Conservation (phyloP, 35 echinoderm and acorn worm genomes). For the Acanthaster planci region DNA sequence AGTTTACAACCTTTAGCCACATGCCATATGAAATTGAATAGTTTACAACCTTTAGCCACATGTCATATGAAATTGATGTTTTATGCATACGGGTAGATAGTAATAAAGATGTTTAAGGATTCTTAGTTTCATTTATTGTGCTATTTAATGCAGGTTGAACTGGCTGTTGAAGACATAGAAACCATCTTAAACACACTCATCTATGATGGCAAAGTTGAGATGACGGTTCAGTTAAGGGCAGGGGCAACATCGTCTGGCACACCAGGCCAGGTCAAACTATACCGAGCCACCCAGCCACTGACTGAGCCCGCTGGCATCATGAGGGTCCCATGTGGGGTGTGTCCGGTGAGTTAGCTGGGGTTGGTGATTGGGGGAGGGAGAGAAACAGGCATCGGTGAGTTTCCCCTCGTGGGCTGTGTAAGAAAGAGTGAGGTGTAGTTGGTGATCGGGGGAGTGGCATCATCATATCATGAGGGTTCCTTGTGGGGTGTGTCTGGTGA, state of each 20-base stretch:
- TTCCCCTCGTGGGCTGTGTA: too few relatives aligned
- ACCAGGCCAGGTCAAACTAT: slow-evolving; percentile 62
- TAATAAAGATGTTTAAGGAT: too few relatives aligned
- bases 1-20: too few relatives aligned
- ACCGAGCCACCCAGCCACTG: slow-evolving; percentile 73
- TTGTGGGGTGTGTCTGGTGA: slow-evolving; percentile 97
- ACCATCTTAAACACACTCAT: slow-evolving; percentile 95
- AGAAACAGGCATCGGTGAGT: too few relatives aligned
- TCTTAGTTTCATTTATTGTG: too few relatives aligned
- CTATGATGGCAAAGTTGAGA: slow-evolving; percentile 95
- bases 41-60: too few relatives aligned
- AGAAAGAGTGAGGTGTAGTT: too few relatives aligned
- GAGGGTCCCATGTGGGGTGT: slow-evolving; percentile 95
- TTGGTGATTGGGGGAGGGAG: too few relatives aligned
- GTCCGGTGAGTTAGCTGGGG: slow-evolving; percentile 71
- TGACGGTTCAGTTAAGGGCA: slow-evolving; percentile 69
- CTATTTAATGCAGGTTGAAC: slow-evolving; percentile 52
- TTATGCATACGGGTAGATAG: too few relatives aligned
- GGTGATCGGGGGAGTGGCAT: too few relatives aligned
- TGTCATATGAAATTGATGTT: too few relatives aligned
- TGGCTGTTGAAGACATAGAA: slow-evolving; percentile 89
- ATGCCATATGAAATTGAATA: too few relatives aligned
- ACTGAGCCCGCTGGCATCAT: slow-evolving; percentile 80
- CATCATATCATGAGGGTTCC: slow-evolving; percentile 88
- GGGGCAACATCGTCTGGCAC: slow-evolving; percentile 31